Conservation (phyloP, 1,140 invertebrate genomes). For the Bombus difficillimus region DNA sequence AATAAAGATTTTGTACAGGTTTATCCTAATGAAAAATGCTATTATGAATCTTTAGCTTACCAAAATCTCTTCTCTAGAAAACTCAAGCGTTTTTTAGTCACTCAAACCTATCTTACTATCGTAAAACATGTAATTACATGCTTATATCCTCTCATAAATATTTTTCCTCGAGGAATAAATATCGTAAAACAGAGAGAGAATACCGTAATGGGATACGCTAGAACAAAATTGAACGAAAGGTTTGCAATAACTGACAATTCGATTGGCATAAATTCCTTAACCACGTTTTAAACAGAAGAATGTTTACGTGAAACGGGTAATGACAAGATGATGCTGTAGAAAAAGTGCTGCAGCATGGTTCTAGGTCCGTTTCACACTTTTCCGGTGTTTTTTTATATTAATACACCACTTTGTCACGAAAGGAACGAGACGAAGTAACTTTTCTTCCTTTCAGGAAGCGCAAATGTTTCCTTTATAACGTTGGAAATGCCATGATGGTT, state of each 20-base stretch:
- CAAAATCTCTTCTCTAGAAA: too few relatives aligned
- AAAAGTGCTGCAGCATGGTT: background rate
- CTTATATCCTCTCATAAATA: too few relatives aligned
- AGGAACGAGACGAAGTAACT: background rate
- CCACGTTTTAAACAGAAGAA: background rate
- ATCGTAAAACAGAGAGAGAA: background rate
- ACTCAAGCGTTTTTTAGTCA: too few relatives aligned
- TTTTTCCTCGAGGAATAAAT: background rate
- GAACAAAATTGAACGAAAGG: background rate
- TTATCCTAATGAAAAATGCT: too few relatives aligned
- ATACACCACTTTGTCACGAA: background rate
- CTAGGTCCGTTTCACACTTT: background rate
- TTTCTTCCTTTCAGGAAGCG: slow-evolving; percentile 23
- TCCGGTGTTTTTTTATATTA: background rate
- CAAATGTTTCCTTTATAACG: slow-evolving; percentile 34
- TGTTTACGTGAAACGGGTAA: background rate
- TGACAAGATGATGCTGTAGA: background rate
- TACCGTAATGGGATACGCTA: too few relatives aligned
- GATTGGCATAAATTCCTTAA: too few relatives aligned
- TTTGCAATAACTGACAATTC: background rate
- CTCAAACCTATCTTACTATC: too few relatives aligned
- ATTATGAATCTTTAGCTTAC: too few relatives aligned
- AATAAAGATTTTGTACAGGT: too few relatives aligned
- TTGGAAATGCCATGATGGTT: background rate
- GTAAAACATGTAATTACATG: too few relatives aligned